These are phyloP conservation scores for Caenorhabditis afra DNA, from an alignment of 2,888 invertebrate genomes.

Conservation along the genomic window DNA sequence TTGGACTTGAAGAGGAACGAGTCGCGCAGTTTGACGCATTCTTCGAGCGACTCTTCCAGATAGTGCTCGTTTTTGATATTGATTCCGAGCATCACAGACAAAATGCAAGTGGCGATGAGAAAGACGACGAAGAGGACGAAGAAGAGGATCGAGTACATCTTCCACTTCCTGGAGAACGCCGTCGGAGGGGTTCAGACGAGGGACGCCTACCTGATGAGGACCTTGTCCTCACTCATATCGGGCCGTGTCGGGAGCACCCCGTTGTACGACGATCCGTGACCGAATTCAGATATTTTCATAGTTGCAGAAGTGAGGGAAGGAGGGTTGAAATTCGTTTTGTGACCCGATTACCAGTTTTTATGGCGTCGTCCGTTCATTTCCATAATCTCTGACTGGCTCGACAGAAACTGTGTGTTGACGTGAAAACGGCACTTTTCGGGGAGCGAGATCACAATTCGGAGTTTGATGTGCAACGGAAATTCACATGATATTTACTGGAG, in stretches of 20 bases:
- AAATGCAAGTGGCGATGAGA: constrained; percentile 53
- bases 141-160: constrained; percentile 59
- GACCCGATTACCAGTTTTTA: constrained; percentile 42
- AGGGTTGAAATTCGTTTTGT: constrained; percentile 7
- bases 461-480: constrained; percentile 30
- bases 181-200: neutral
- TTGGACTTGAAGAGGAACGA: constrained; percentile 31
- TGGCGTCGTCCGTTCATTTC: constrained; percentile 19
- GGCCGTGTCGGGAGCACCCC: constrained; percentile 55
- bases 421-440: neutral
- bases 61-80: constrained; percentile 49
- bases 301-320: neutral
- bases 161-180: constrained; percentile 46
- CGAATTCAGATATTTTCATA: constrained; percentile 56
- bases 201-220: constrained; percentile 49
- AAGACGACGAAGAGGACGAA: constrained; percentile 51
- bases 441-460: constrained; percentile 23
- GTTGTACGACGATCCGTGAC: constrained; percentile 52
- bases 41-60: constrained; percentile 46
- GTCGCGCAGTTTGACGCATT: constrained; percentile 40
- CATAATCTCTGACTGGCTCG: constrained; percentile 29
- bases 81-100: constrained; percentile 56
- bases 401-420: constrained; percentile 2
- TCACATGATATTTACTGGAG: constrained; percentile 39
- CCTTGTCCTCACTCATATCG: constrained; percentile 58